Conservation (phyloP, 2,113 vertebrate genomes). For the Leptobrachium ailaonicum region DNA sequence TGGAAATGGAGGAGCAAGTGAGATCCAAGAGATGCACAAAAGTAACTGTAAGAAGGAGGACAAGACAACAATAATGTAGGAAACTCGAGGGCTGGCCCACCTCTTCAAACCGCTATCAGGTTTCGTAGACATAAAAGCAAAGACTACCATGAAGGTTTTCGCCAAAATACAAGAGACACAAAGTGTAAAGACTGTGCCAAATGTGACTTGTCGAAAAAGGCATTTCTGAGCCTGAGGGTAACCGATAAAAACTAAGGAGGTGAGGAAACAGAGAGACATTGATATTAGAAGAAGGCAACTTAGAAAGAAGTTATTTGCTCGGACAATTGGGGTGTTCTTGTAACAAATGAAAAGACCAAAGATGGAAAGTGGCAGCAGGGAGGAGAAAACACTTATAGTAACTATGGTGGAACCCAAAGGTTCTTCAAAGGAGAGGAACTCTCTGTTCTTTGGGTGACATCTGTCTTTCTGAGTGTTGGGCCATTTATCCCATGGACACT, state of each 20-base stretch:
- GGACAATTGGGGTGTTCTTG: constrained; percentile 27
- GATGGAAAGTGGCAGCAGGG: neutral
- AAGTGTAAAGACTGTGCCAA: constrained; percentile 24
- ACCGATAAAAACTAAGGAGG: constrained; percentile 20
- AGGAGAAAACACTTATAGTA: neutral
- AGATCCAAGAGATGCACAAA: neutral
- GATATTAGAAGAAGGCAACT: constrained; percentile 21
- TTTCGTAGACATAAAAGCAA: constrained; percentile 30
- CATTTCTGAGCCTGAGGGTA: neutral
- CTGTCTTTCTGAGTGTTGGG: constrained; percentile 44
- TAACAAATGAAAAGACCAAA: constrained; percentile 11
- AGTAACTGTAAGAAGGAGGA: constrained; percentile 5
- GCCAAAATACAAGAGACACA: constrained; percentile 15
- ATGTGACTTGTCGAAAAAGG: constrained; percentile 4
- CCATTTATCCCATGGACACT: constrained; percentile 57
- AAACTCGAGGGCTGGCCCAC: neutral
- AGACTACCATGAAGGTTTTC: constrained; percentile 18
- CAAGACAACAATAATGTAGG: neutral
- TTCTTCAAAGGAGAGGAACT: constrained; percentile 37
- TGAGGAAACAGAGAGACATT: constrained; percentile 27
- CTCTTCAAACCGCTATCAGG: neutral
- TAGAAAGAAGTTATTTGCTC: constrained; percentile 2
- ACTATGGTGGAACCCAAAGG: neutral
- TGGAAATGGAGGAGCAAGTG: constrained; percentile 4
- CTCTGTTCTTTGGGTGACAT: constrained; percentile 53